A percentile compares a stretch with the other conserved stretches of the same genome.
phyloP scores from a whole-genome alignment of 2,888 invertebrate species.

The Acanthosepion lycidas region DNA sequence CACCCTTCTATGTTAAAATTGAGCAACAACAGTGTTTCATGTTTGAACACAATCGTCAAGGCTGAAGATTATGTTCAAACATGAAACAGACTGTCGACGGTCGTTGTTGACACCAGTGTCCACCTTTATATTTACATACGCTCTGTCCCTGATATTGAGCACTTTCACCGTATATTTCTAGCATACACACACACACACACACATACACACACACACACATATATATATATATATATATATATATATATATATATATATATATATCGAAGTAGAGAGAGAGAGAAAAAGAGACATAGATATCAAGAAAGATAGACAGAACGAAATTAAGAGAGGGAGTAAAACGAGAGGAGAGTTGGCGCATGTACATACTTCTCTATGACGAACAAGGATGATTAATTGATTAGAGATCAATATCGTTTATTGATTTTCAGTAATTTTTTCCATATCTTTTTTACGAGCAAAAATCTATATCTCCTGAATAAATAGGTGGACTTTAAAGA shows the following conservation, averaged over 20 bases:
- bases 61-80: too few relatives aligned
- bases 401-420: neutral
- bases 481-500: neutral
- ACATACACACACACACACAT: neutral
- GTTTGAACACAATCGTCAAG: too few relatives aligned
- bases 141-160: too few relatives aligned
- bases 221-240: neutral
- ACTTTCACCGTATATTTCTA: too few relatives aligned
- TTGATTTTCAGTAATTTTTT: neutral
- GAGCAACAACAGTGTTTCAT: too few relatives aligned
- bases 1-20: too few relatives aligned
- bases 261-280: neutral
- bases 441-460: neutral
- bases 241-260: neutral
- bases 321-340: neutral
- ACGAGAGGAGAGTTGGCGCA: neutral
- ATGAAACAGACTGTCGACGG: too few relatives aligned
- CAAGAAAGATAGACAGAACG: neutral
- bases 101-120: too few relatives aligned
- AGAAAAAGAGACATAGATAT: neutral
- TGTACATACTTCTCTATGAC: neutral
- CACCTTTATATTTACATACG: too few relatives aligned
- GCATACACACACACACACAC: neutral
- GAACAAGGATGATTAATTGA: neutral
- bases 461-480: neutral